Base-by-base conservation (phyloP, 53 echinoderm and acorn worm genomes). In the Apostichopus leukothele region DNA sequence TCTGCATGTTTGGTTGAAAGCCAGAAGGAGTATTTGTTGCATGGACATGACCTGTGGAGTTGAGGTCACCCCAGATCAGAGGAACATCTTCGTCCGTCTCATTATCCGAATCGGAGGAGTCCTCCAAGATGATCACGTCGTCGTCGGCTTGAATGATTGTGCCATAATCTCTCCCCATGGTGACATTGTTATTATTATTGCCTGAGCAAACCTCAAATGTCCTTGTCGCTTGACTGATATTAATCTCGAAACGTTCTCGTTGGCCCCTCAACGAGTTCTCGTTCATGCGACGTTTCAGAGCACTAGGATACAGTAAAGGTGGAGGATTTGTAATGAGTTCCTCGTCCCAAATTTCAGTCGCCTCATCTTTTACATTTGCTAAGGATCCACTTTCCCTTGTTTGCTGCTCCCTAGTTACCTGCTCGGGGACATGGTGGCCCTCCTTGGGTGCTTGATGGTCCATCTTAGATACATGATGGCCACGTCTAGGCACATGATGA, bases 61-160 rank as follows among this genome's bases (percentile, higher is more conserved):
- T 76, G 8, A 76, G 9, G 16, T 87, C 75, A 18, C 88, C 88
- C 88, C 88, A 87, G 19, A 87, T 87, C 18, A 87, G 53, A 19
- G 88, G 88, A 6, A 87, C 88, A 6, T 66, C 71, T 8, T 87
- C 87, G 67, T 87, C 88, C 16, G 8, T 54, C 18, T 87, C 75
- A 18, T 7, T 18, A 10, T 87, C 88, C 51, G 51, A 68, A 21
- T 87, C 75, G 4, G 88, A 75, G 20, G 53, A 53, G 51, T 75
- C 60, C 83, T 57, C 74, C 16, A 87, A 23, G 75, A 75, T 25
- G n/a, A 74, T 53, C 54, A 75, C 88, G 7, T 85, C 85, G 23
- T 67, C 85, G 3, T 85, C 85, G 18, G 25, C 22, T 51, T 85
- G 85, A 18, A 63, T 18, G 9, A 85, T 85, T 1, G 67, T 71